A percentile compares a stretch with the other conserved stretches of the same genome.
Evolutionary conservation across 2,797 vertebrate genomes (phyloP).

Genomic region (Cirrhinus molitorella): DNA sequence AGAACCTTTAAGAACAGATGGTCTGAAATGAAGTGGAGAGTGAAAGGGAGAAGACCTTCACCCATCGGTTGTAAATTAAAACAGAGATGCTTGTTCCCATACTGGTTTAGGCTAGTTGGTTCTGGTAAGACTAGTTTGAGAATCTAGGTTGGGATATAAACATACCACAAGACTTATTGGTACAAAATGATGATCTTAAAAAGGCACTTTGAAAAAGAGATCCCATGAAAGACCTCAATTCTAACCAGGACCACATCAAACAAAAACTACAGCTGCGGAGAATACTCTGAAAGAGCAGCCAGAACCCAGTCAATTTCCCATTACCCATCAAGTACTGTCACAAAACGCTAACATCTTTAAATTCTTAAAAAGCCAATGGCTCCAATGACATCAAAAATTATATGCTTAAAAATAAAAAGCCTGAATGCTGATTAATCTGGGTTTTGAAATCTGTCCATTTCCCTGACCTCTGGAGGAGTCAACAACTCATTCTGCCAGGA

Average conservation of each 20-base stretch:
- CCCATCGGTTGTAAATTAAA: not conserved
- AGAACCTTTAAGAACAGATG: constrained; percentile 14
- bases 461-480: not conserved
- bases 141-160: not conserved
- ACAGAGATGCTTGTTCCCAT: not conserved
- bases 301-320: not conserved
- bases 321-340: constrained; percentile 13
- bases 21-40: constrained; percentile 11
- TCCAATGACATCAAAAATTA: not conserved
- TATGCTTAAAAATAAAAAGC: constrained; percentile 1
- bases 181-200: constrained; percentile 15
- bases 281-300: constrained; percentile 6
- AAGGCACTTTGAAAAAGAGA: constrained; percentile 12
- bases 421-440: not conserved
- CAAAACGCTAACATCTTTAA: constrained; percentile 17
- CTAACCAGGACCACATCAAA: constrained; percentile 36
- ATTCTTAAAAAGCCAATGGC: not conserved
- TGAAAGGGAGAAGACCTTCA: not conserved
- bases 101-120: not conserved
- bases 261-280: constrained; percentile 11
- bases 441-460: constrained; percentile 6
- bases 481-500: not conserved
- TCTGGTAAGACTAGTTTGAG: not conserved
- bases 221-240: not conserved
- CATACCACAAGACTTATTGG: not conserved